Conservation (phyloP, 2,888 invertebrate species). For the Tipula confusa region DNA sequence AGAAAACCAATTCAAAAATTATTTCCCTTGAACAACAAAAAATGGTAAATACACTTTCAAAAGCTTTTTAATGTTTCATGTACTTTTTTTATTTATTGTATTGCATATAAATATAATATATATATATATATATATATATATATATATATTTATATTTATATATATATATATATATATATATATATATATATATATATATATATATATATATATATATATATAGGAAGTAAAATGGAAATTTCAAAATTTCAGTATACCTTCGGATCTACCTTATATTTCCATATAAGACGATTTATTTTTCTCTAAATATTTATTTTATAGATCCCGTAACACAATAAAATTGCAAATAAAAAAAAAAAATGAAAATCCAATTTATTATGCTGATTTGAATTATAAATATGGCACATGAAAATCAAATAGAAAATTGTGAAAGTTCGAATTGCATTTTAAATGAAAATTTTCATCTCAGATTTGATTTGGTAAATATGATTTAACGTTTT, state of each 20-base stretch:
- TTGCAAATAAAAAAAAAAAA: neutral
- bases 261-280: neutral
- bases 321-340: neutral
- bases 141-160: neutral
- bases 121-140: neutral
- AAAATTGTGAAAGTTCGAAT: neutral
- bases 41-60: neutral
- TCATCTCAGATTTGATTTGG: neutral
- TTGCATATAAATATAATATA: neutral
- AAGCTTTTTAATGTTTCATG: constrained; percentile 20
- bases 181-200: neutral
- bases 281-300: neutral
- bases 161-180: neutral
- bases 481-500: too few relatives aligned
- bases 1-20: neutral
- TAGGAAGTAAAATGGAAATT: neutral
- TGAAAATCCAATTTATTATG: neutral
- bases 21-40: neutral
- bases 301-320: neutral
- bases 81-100: neutral
- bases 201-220: neutral
- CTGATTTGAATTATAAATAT: neutral
- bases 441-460: neutral
- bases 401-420: neutral
- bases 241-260: neutral